These are phyloP conservation scores for Cliona cf. orientalis DNA, from an alignment of 37 sponge, comb jelly and placozoan genomes.

Conservation along the genomic window DNA sequence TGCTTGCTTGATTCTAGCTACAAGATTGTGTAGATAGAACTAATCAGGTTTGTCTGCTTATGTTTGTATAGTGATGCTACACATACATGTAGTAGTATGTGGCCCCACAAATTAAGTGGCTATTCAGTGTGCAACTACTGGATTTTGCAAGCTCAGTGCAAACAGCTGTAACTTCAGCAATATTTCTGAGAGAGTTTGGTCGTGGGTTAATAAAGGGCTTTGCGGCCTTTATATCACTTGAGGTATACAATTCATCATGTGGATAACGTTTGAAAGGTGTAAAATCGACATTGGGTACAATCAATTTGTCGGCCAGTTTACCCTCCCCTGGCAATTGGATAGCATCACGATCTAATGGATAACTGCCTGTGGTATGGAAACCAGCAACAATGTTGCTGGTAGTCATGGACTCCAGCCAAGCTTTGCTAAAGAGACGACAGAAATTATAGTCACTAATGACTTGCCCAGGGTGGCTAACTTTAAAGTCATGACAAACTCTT, in stretches of 20 bases:
- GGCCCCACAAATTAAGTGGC: no score
- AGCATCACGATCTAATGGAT: not conserved
- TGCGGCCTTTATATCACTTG: not conserved
- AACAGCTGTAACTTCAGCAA: not conserved
- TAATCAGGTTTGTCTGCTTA: no score
- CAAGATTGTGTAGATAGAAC: no score
- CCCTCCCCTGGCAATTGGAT: not conserved
- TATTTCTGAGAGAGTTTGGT: conserved; percentile 6
- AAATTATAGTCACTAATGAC: no score
- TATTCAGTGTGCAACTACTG: no score
- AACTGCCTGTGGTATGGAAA: conserved; percentile 13
- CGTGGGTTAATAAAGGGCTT: not conserved
- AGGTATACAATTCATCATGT: not conserved
- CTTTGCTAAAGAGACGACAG: conserved; percentile 2
- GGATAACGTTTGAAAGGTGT: conserved; percentile 8
- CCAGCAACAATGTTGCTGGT: conserved; percentile 13
- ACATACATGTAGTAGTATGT: no score
- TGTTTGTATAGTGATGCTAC: no score
- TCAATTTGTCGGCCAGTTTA: conserved; percentile 1
- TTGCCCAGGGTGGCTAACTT: conserved; percentile 1
- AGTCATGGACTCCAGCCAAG: conserved; percentile 11
- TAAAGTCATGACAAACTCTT: conserved; percentile 19
- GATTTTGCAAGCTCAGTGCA: no score
- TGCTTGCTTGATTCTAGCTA: no score
- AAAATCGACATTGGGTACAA: not conserved